Conservation (phyloP, 2,888 invertebrate genomes). For the Drosophila pullipes region DNA sequence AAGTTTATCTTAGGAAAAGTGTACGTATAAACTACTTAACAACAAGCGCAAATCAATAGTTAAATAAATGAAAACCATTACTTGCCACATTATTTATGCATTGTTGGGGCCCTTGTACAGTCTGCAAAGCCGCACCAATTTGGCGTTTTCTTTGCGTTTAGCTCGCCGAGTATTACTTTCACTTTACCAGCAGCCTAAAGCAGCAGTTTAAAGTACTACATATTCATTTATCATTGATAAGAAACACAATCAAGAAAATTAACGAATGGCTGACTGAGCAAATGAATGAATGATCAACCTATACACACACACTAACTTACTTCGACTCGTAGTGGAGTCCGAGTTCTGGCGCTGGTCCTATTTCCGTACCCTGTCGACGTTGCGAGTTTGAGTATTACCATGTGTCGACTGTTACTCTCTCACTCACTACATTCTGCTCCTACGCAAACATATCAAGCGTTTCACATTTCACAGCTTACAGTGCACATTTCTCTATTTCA, state of each 20-base stretch:
- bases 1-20: not conserved
- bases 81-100: not conserved
- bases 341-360: not conserved
- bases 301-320: not conserved
- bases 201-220: constrained; percentile 64
- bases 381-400: constrained; percentile 54
- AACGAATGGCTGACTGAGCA: constrained; percentile 78
- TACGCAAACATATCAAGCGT: constrained; percentile 58
- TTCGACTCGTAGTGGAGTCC: constrained; percentile 26
- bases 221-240: constrained; percentile 80
- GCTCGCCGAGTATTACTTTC: constrained; percentile 63
- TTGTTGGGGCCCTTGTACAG: constrained; percentile 9
- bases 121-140: constrained; percentile 15
- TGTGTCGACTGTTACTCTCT: constrained; percentile 59
- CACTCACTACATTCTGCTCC: not conserved
- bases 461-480: constrained; percentile 33
- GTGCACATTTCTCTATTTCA: not conserved
- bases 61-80: not conserved
- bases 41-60: not conserved
- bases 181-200: constrained; percentile 74
- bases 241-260: constrained; percentile 80
- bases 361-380: constrained; percentile 14
- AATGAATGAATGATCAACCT: constrained; percentile 74
- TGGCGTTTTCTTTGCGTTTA: constrained; percentile 21
- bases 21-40: not conserved